These are phyloP conservation scores for Halcyon leucocephala DNA, from an alignment of 2,797 vertebrate species.

Conservation along the genomic window DNA sequence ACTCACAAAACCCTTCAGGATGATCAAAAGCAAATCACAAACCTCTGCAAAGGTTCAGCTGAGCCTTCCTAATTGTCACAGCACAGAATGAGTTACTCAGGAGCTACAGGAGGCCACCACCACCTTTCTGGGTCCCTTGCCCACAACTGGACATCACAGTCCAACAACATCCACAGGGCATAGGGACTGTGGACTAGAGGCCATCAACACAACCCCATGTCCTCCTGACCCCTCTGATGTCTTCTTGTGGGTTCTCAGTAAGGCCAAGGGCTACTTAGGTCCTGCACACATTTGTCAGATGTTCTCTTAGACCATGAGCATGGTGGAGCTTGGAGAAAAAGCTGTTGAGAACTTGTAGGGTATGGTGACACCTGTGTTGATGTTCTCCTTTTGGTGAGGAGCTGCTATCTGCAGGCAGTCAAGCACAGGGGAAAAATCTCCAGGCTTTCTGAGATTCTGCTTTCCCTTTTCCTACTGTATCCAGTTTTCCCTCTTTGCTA, in stretches of 20 bases:
- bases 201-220: not conserved
- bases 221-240: not conserved
- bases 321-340: not conserved
- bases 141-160: too few species aligned
- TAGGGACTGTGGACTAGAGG: not conserved
- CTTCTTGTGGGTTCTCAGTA: not conserved
- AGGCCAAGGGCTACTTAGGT: not conserved
- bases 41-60: not conserved
- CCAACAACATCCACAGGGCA: not conserved
- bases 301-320: not conserved
- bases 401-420: not conserved
- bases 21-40: not conserved
- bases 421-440: not conserved
- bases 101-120: not conserved
- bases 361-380: fast-evolving
- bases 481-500: not conserved
- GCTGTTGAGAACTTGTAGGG: not conserved
- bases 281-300: not conserved
- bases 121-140: not conserved
- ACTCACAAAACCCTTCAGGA: not conserved
- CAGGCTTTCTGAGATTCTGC: not conserved
- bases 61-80: not conserved
- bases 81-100: not conserved
- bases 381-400: not conserved
- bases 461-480: not conserved